Evolutionary conservation across 1,140 invertebrate genomes (phyloP).

Genomic region (Zaprionus nigranus): DNA sequence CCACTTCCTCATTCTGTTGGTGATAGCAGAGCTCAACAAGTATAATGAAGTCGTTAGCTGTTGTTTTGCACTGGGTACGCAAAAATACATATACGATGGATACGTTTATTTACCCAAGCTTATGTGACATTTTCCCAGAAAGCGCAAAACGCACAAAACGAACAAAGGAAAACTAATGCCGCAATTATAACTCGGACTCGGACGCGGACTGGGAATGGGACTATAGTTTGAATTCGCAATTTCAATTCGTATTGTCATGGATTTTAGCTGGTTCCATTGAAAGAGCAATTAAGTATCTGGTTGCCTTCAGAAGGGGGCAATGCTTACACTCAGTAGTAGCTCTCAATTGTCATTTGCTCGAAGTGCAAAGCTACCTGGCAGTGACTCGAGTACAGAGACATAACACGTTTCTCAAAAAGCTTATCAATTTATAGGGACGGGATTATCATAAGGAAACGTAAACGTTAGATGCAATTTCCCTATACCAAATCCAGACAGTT

Average conservation of each 20-base stretch:
- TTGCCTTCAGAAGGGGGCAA: not conserved
- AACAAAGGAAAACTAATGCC: constrained; percentile 26
- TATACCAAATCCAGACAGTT: not conserved
- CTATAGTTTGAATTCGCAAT: not conserved
- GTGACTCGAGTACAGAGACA: not conserved
- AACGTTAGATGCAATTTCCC: not conserved
- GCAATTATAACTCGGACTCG: constrained; percentile 38
- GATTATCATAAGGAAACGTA: constrained; percentile 1
- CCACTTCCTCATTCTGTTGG: not conserved
- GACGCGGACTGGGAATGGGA: no score
- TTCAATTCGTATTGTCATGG: constrained; percentile 1
- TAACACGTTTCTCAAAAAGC: not conserved
- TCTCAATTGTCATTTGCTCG: constrained; percentile 56
- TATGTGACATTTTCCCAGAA: constrained; percentile 24
- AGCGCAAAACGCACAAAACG: constrained; percentile 1
- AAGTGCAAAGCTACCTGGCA: constrained; percentile 58
- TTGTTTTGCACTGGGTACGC: not conserved
- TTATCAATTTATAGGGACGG: constrained; percentile 45
- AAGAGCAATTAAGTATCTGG: constrained; percentile 28
- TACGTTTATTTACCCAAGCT: constrained; percentile 4
- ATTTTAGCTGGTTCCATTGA: constrained; percentile 14
- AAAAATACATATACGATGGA: constrained; percentile 1
- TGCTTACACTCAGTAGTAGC: not conserved
- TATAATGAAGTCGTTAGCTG: not conserved
- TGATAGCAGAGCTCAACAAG: not conserved